Evolutionary conservation across 1,140 invertebrate genomes (phyloP).

Genomic region (Eufriesea mexicana): DNA sequence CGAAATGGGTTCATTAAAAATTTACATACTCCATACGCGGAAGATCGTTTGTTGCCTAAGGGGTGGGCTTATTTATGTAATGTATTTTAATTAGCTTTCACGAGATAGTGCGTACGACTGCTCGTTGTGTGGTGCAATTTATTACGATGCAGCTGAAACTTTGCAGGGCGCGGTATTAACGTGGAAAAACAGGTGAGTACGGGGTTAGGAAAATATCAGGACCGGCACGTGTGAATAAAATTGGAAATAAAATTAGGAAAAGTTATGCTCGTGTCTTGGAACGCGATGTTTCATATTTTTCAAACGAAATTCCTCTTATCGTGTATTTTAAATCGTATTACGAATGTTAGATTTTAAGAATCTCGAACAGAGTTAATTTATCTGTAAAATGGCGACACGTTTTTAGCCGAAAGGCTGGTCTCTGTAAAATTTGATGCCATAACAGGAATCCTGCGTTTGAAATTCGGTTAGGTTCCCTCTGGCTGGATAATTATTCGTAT

Average conservation of each 20-base stretch:
- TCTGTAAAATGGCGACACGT: too few species aligned
- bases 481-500: not conserved
- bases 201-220: not conserved
- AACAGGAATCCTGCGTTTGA: not conserved
- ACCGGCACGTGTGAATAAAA: not conserved
- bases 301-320: not conserved
- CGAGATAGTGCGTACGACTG: not conserved
- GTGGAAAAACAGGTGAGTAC: not conserved
- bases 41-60: constrained; percentile 13
- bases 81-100: constrained; percentile 29
- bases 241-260: not conserved
- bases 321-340: not conserved
- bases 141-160: not conserved
- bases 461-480: not conserved
- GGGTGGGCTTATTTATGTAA: not conserved
- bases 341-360: not conserved
- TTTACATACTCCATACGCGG: not conserved
- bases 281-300: not conserved
- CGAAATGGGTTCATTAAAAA: constrained; percentile 26
- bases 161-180: not conserved
- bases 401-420: too few species aligned
- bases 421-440: not conserved
- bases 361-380: too few species aligned
- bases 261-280: not conserved
- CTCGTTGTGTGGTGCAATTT: not conserved